Evolutionary conservation across 1,140 invertebrate genomes (phyloP), one percentile per base, ranked within the genome.

Genomic region (Cephus cinctus): DNA sequence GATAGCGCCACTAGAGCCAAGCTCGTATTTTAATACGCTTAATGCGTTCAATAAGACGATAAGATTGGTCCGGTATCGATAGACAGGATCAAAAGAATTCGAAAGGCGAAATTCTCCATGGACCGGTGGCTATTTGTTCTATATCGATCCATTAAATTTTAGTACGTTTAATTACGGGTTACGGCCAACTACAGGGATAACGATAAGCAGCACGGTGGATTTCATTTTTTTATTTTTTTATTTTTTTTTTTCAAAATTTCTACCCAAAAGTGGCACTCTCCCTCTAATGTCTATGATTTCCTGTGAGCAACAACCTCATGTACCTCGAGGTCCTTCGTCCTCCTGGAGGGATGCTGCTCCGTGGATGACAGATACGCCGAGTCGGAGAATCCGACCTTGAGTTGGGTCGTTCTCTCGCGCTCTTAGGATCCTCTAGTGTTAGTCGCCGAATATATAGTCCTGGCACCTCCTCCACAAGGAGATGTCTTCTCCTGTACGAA

Each of bases 371-470:
- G 54, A 72, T 63, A 56, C 70, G 67, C 54, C 63, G 61, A 47
- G 67, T 41, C 39, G 65, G 54, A n/a, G 58, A 67, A 32, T 63
- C 55, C 34, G 67, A 54, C 57, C 59, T 66, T 58, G 65, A 71
- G 56, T 63, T 54, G 39, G 59, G 57, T 27, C 59, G 51, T 47
- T 67, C 58, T 48, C 56, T 61, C 19, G 58, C 55, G 40, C 59
- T 69, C 54, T 57, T 68, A 27, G 71, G 71, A 57, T 72, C 69
- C 56, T 73, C 69, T 30, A 73, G 68, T 27, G 68, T 73, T 9
- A 73, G 61, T 35, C 71, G 67, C 51, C 71, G 63, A 63, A 73
- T 73, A 45, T 69, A 71, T 22, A 73, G 67, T 49, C 71, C 71
- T 40, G 71, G 71, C 55, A 73, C 69, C 57, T 73, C 71, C 59